Evolutionary conservation across 2,113 vertebrate genomes (phyloP), one percentile per base, ranked within the genome.

Genomic region (Tetraodon nigroviridis): DNA sequence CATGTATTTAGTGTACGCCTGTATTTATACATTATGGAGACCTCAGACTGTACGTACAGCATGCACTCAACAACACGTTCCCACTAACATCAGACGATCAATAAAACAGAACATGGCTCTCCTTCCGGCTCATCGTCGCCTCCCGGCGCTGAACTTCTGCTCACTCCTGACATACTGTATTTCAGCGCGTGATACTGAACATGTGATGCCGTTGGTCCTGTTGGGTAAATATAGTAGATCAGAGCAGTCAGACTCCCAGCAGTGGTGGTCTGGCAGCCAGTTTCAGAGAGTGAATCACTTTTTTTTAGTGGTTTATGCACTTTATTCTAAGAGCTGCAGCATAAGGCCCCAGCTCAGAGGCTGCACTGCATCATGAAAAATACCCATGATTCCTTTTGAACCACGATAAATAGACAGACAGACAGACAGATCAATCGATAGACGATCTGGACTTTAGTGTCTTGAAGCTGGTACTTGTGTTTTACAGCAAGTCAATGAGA

Each of bases 261-360:
- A 20, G 64, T 16, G 64, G 62, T 73, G 69, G 69, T 76, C 64
- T 56, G 19, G 70, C 60, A 85, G 69, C 81, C 81, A 84, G 64
- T 67, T 80, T 68, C 62, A 73, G 67, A 84, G 64, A 10, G 65
- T 83, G 83, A 85, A 67, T 85, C 79, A 81, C 69, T 51, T 71
- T 82, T 71, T 82, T 79, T 79, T 72, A 61, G 81, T 85, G 82
- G 75, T 76, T 78, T 76, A 44, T 46, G 73, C 19, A 68, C 58
- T 71, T 71, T 37, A 64, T 64, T 71, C 64, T 72, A 62, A 65
- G 54, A 65, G 69, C 1, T 19, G 32, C 32, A 12, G 11, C 32
- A 37, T 37, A 12, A 11, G 32, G 32, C 32, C 32, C 32, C 32
- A 37, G 32, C 11, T 11, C 24, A 27, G 32, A 44, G 57, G 51